Base-by-base conservation (phyloP, 2,888 invertebrate species). In the Dastarcus helophoroides region DNA sequence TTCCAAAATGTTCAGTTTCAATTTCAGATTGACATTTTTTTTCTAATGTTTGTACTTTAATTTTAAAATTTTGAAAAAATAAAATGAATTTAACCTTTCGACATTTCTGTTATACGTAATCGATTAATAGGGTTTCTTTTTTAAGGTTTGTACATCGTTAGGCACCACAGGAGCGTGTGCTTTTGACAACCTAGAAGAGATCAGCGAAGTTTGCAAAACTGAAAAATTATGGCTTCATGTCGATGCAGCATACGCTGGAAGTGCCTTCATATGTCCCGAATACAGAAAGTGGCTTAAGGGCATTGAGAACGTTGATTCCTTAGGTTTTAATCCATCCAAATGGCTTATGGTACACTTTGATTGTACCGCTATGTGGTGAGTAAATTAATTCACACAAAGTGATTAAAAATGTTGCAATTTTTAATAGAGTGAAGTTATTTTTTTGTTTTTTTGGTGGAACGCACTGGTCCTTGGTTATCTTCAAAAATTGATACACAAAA, bases 311-410 rank as follows among this genome's bases (percentile, higher is more conserved):
- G 94, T 86, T 0, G 82, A 95, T 53, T 97, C 97, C 1, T 81
- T 97, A 41, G 95, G 94, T 2, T 97, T 97, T 61, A 98, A 99
- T 62, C 93, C 97, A 1, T 94, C 94, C 34, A 98, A 98, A 61
- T 97, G 97, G 91, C 64, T 98, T 58, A 88, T 98, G 91, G 88
- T 97, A 5, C 93, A 97, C 62, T 98, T 98, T 45, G 98, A 98
- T 61, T 98, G 97, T 56, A 95, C 97, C 0, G 93, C 93, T 2
- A 84, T 98, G 86, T 98, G 97, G 94, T 93, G 65, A 67, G 68
- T 49, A 14, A 14, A 9, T 16, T 32, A 7, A 9, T 31, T 31
- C 31, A n/a, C n/a, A n/a, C n/a, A n/a, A n/a, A n/a, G n/a, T n/a
- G n/a, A n/a, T n/a, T n/a, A n/a, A n/a, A n/a, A n/a, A n/a, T n/a